phyloP scores from a whole-genome alignment of 2,888 invertebrate species.

The Archips crataeganus region DNA sequence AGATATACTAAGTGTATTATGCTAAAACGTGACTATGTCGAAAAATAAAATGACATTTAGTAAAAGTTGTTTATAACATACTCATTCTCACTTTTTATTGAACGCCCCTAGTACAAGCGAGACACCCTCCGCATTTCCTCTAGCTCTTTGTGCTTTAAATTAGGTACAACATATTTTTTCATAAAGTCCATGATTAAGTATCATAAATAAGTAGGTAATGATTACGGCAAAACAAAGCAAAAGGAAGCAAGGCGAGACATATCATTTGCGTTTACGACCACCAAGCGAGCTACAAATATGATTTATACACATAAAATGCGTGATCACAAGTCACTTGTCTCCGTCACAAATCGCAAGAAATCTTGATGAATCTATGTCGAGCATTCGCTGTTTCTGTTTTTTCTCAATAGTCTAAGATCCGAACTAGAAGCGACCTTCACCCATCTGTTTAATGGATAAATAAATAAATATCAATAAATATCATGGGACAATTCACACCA shows the following conservation, averaged over 20 bases:
- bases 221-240: constrained; percentile 18
- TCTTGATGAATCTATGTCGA: constrained; percentile 45
- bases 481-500: no score
- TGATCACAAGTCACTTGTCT: constrained; percentile 6
- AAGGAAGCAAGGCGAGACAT: constrained; percentile 8
- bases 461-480: no score
- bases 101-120: no score
- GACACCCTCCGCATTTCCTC: neutral
- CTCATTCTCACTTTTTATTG: no score
- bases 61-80: no score
- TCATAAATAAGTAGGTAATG: constrained; percentile 13
- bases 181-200: neutral
- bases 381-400: no score
- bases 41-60: no score
- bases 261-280: constrained; percentile 17
- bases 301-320: constrained; percentile 18
- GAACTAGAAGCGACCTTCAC: no score
- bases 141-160: neutral
- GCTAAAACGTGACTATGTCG: no score
- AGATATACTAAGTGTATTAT: no score
- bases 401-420: no score
- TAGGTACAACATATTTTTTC: neutral
- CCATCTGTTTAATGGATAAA: no score
- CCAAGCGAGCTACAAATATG: neutral
- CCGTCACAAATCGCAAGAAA: constrained; percentile 34